Base-by-base conservation (phyloP, 2,113 vertebrate species). In the Eulacestoma nigropectus region DNA sequence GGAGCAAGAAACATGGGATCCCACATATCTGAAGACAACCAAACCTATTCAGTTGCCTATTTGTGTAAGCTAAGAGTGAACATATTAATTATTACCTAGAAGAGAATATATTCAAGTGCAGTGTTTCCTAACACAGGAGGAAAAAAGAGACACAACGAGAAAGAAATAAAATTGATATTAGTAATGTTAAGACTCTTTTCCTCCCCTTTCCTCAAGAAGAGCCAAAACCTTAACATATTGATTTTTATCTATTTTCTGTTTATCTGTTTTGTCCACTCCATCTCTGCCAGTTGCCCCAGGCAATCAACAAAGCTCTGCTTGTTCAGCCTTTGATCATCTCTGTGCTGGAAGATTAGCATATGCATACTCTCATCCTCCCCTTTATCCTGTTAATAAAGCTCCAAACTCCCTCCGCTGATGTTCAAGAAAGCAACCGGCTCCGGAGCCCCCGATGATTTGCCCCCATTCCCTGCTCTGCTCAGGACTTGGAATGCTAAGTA, bases 311-410 rank as follows among this genome's bases (percentile, higher is more conserved):
- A 98, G 97, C 98, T 98, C 95, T 97, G 97, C 98, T 97, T 98
- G 98, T 98, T 98, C 96, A 96, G 95, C 96, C 98, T 98, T 98
- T 98, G 98, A 99, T 98, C 98, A 98, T 96, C 97, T 98, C 98
- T 97, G 97, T 97, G 97, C 97, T 97, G 86, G 84, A 81, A 97
- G 97, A 98, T 98, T 98, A 98, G 97, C 98, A 95, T 94, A 98
- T 96, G 96, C 97, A 98, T 95, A 95, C 97, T 94, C 98, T 97
- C 97, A 97, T 97, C 97, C 97, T 97, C 97, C 97, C 97, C 98
- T 98, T 97, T 67, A 85, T 89, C 89, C 95, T 95, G 89, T 87
- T 95, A 88, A 94, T 90, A 68, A 94, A 75, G 76, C 84, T 50
- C 72, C 89, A 91, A 76, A 90, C 93, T 89, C 96, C 92, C 94